These are phyloP conservation scores for Temnothorax ravouxi DNA, from an alignment of 2,888 invertebrate genomes.

Conservation along the genomic window DNA sequence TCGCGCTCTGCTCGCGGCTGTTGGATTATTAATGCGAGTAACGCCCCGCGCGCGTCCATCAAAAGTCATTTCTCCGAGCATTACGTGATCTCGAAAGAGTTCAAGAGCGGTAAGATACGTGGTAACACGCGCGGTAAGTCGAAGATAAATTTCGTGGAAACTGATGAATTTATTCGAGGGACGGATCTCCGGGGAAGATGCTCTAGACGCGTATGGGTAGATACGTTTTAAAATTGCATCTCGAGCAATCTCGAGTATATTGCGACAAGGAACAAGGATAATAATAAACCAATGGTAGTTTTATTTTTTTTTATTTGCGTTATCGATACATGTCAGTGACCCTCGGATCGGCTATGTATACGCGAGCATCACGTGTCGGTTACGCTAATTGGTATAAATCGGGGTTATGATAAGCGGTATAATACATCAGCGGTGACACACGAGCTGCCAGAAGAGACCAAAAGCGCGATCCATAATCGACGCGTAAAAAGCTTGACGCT, in stretches of 20 bases:
- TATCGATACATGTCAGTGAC: not conserved
- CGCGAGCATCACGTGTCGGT: constrained; percentile 1
- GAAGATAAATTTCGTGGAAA: constrained; percentile 34
- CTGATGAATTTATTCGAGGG: constrained; percentile 35
- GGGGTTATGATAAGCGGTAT: constrained; percentile 36
- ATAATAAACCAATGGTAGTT: not conserved
- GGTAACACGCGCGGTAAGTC: constrained; percentile 20
- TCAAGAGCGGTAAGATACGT: constrained; percentile 3
- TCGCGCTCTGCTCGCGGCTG: not conserved
- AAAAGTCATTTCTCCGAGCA: constrained; percentile 48
- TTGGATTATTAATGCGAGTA: constrained; percentile 46
- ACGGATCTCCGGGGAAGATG: not conserved
- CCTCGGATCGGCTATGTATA: not conserved
- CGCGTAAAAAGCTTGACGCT: constrained; percentile 38
- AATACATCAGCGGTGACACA: constrained; percentile 43
- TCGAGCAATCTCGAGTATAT: not conserved
- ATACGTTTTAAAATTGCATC: constrained; percentile 8
- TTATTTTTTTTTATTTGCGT: too few species aligned
- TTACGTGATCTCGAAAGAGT: constrained; percentile 39
- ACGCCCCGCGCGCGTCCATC: constrained; percentile 29
- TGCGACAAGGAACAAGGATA: not conserved
- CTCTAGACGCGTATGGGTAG: not conserved
- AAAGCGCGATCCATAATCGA: constrained; percentile 55
- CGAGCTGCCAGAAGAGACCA: constrained; percentile 31
- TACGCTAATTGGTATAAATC: constrained; percentile 43